Conservation (phyloP, 2,113 vertebrate species). For the Cyanoderma ruficeps region DNA sequence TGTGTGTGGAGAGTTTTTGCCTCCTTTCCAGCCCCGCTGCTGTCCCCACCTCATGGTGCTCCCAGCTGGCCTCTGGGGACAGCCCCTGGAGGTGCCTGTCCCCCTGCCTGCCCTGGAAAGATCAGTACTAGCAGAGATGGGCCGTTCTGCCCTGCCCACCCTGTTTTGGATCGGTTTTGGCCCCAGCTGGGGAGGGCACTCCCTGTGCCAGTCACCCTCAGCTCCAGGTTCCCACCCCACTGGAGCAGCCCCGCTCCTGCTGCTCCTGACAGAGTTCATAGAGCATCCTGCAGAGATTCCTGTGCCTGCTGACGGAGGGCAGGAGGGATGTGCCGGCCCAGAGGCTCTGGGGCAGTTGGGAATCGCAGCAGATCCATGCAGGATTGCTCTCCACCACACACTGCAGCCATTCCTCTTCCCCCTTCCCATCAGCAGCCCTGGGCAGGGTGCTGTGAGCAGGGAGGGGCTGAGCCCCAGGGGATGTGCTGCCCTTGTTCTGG, state of each 20-base stretch:
- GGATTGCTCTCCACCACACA: neutral
- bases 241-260: neutral
- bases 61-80: neutral
- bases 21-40: neutral
- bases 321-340: neutral
- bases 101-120: neutral
- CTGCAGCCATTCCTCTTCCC: neutral
- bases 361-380: neutral
- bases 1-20: neutral
- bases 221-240: neutral
- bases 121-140: fast-evolving
- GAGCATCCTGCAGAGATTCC: neutral
- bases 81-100: neutral
- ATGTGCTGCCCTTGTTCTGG: neutral
- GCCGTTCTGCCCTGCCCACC: neutral
- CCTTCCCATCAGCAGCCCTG: neutral
- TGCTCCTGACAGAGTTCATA: neutral
- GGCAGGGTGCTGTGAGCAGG: neutral
- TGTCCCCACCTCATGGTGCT: neutral
- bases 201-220: neutral
- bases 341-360: neutral
- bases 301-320: neutral
- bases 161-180: neutral
- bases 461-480: neutral
- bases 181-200: neutral